Evolutionary conservation across 2,113 vertebrate species (phyloP).

Genomic region (Orientallactaga bullata): DNA sequence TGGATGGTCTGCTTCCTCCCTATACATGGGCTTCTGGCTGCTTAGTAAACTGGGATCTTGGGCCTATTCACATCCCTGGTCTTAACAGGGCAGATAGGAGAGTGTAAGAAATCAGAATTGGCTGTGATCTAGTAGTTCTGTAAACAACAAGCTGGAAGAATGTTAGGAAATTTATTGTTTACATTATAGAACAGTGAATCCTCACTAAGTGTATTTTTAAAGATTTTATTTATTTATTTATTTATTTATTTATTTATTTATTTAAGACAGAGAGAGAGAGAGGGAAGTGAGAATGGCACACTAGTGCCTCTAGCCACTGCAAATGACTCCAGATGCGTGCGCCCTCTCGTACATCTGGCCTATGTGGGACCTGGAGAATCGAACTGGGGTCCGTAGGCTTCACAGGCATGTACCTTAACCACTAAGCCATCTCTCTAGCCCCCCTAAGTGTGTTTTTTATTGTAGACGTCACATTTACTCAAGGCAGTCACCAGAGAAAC

Average conservation of each 20-base stretch:
- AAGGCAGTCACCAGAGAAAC: background rate
- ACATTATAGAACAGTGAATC: background rate
- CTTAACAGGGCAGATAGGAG: background rate
- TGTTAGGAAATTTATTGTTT: background rate
- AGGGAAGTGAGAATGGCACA: too few relatives aligned
- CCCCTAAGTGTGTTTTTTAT: background rate
- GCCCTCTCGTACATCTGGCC: too few relatives aligned
- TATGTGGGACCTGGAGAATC: too few relatives aligned
- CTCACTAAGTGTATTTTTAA: background rate
- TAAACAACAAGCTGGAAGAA: background rate
- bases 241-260: too few relatives aligned
- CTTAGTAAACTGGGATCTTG: background rate
- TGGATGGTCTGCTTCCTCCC: background rate
- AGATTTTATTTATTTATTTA: too few relatives aligned
- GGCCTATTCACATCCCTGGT: background rate
- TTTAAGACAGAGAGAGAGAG: too few relatives aligned
- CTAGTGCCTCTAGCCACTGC: too few relatives aligned
- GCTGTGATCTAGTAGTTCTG: background rate
- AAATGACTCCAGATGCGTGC: too few relatives aligned
- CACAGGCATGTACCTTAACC: too few relatives aligned
- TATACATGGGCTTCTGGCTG: background rate
- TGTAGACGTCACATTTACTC: background rate
- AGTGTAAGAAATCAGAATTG: background rate
- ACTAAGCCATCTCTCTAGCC: too few relatives aligned
- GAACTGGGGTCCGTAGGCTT: too few relatives aligned